A percentile compares a stretch with the other conserved stretches of the same genome.
Evolutionary conservation across 1,140 invertebrate genomes (phyloP).

Genomic region (Listronotus oregonensis): DNA sequence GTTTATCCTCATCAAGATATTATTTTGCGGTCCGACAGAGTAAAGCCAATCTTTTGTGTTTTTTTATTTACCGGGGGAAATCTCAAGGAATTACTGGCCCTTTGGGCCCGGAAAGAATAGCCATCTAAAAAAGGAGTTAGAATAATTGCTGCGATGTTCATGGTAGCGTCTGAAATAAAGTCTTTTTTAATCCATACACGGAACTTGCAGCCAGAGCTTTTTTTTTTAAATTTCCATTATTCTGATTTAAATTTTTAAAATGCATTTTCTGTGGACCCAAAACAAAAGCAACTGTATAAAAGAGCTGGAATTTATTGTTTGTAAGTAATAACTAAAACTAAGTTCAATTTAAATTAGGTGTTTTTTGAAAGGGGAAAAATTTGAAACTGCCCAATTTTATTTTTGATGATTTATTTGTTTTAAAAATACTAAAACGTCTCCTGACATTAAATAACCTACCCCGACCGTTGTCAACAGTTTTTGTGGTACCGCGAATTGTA

Average conservation of each 20-base stretch:
- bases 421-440: too few relatives aligned
- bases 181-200: slow-evolving; percentile 19
- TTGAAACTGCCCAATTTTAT: too few relatives aligned
- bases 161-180: slow-evolving; percentile 48
- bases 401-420: too few relatives aligned
- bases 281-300: too few relatives aligned
- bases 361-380: too few relatives aligned
- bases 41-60: slow-evolving; percentile 56
- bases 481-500: too few relatives aligned
- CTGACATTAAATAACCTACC: too few relatives aligned
- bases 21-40: slow-evolving; percentile 48
- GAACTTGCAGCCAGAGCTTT: background rate
- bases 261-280: too few relatives aligned
- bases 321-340: too few relatives aligned
- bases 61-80: slow-evolving; percentile 50
- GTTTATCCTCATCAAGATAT: slow-evolving; percentile 55
- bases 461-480: too few relatives aligned
- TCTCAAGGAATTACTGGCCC: slow-evolving; percentile 47
- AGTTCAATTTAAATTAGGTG: too few relatives aligned
- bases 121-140: slow-evolving; percentile 56
- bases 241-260: background rate
- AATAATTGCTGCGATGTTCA: slow-evolving; percentile 56
- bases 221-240: slow-evolving; percentile 1
- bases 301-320: too few relatives aligned
- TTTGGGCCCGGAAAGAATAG: slow-evolving; percentile 55